A percentile compares a stretch with the other conserved stretches of the same genome.
These are phyloP conservation scores for Lepus europaeus DNA, from an alignment of 2,113 vertebrate species.

Conservation along the genomic window DNA sequence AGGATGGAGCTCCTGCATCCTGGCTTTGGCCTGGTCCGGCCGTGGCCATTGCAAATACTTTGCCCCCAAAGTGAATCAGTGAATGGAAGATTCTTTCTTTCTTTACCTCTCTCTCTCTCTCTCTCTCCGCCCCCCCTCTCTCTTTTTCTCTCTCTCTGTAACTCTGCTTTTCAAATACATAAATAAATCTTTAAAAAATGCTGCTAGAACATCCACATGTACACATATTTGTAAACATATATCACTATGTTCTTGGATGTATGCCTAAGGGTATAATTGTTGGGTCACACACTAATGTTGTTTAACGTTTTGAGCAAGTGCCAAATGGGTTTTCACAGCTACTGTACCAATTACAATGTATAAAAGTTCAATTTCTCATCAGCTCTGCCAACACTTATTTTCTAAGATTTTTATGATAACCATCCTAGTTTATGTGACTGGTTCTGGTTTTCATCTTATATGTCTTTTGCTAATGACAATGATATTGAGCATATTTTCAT, in stretches of 20 bases:
- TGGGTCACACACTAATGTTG: background rate
- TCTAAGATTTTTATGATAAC: background rate
- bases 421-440: background rate
- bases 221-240: background rate
- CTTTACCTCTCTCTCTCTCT: too few species aligned
- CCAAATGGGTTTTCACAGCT: background rate
- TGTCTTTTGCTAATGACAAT: conserved; percentile 22
- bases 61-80: too few species aligned
- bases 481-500: background rate
- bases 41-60: too few species aligned
- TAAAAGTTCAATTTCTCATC: background rate
- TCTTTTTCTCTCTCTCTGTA: too few species aligned
- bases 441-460: background rate
- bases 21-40: too few species aligned
- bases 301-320: background rate
- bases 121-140: too few species aligned
- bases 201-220: background rate
- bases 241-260: background rate
- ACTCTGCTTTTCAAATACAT: too few species aligned
- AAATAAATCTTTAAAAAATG: background rate
- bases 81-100: too few species aligned
- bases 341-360: background rate
- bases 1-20: too few species aligned
- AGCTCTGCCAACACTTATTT: background rate
- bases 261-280: background rate